A percentile compares a stretch with the other conserved stretches of the same genome.
phyloP scores from a whole-genome alignment of 2,797 vertebrate species.

The Melanotaenia parkinsoni region DNA sequence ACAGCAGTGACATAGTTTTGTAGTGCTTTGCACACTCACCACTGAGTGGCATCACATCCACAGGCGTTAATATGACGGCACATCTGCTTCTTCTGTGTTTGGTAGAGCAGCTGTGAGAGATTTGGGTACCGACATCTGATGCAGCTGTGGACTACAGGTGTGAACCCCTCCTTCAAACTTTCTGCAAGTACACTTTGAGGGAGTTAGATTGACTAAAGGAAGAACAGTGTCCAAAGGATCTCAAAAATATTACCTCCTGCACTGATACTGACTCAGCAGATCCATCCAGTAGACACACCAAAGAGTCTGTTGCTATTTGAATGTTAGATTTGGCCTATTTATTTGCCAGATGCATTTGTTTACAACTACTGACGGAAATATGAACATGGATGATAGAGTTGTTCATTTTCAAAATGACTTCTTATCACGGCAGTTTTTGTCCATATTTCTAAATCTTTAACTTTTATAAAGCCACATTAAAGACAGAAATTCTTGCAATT shows the following conservation, averaged over 20 bases:
- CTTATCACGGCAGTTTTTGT: neutral
- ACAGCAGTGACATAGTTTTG: conserved; percentile 75
- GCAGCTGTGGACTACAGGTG: conserved; percentile 12
- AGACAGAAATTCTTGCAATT: too few species aligned
- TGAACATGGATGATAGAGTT: too few species aligned
- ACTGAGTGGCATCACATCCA: conserved; percentile 30
- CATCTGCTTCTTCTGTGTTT: conserved; percentile 18
- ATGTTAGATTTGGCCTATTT: too few species aligned
- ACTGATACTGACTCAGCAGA: neutral
- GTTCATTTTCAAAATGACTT: neutral
- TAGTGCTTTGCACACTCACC: conserved; percentile 67
- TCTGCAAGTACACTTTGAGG: neutral
- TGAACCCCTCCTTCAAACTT: neutral
- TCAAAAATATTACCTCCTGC: conserved; percentile 12
- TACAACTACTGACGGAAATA: too few species aligned
- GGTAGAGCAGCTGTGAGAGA: conserved; percentile 19
- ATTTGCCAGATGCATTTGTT: too few species aligned
- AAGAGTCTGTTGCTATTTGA: too few species aligned
- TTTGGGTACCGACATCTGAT: conserved; percentile 12
- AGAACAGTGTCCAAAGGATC: neutral
- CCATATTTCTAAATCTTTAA: neutral
- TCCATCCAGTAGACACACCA: too few species aligned
- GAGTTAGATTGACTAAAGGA: neutral
- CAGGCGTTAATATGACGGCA: conserved; percentile 19
- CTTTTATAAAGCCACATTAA: neutral